A percentile compares a stretch with the other conserved stretches of the same genome.
phyloP scores from a whole-genome alignment of 2,113 vertebrate genomes.

The Naja naja region DNA sequence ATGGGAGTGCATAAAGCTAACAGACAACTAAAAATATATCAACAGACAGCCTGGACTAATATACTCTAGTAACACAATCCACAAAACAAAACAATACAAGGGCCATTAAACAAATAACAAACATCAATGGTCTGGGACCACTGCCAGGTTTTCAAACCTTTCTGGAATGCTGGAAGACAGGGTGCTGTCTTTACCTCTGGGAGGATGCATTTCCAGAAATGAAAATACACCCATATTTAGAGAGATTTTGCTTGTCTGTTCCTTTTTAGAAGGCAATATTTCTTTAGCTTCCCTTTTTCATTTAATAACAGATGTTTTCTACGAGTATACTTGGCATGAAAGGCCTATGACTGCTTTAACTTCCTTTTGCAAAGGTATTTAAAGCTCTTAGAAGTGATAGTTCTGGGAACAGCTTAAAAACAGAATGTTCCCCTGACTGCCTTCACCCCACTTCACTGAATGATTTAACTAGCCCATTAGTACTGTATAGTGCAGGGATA shows the following conservation, averaged over 20 bases:
- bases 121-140: background rate
- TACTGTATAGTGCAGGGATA: background rate
- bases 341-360: background rate
- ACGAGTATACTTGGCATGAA: background rate
- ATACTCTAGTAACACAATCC: background rate
- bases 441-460: background rate
- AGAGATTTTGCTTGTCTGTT: background rate
- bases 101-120: background rate
- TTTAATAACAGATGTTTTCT: background rate
- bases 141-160: background rate
- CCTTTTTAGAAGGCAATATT: background rate
- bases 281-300: background rate
- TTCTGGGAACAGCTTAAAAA: background rate
- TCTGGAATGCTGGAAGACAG: background rate
- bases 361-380: conserved; percentile 2
- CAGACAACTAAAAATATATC: background rate
- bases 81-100: background rate
- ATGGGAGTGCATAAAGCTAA: background rate
- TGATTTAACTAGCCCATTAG: background rate
- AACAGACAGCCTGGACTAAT: background rate
- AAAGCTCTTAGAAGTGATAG: conserved; percentile 1
- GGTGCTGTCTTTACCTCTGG: no score
- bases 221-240: background rate
- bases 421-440: background rate
- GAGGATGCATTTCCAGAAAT: background rate